Conservation (phyloP, 2,888 invertebrate species). For the Dasypolia templi region DNA sequence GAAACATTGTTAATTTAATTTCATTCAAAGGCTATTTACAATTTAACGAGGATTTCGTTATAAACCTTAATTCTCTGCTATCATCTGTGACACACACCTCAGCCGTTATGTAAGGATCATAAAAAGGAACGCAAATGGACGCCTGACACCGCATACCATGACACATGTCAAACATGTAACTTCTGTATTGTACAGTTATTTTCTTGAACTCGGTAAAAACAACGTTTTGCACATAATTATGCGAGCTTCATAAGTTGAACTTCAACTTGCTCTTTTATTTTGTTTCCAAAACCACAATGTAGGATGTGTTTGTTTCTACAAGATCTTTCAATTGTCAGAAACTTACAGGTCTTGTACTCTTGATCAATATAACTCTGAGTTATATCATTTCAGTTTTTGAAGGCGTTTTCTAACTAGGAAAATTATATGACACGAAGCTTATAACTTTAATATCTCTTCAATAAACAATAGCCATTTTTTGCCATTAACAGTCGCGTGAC, state of each 20-base stretch:
- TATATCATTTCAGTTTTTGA: constrained; percentile 1
- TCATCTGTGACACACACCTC: background rate
- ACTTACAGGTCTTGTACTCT: background rate
- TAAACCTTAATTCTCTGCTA: constrained; percentile 10
- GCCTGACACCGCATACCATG: background rate
- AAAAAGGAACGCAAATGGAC: constrained; percentile 19
- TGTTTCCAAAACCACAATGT: too few species aligned
- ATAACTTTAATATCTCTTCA: constrained; percentile 24
- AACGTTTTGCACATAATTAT: background rate
- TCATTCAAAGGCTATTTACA: constrained; percentile 5
- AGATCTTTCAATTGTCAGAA: background rate
- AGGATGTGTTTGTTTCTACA: background rate
- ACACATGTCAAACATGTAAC: background rate
- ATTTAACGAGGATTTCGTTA: constrained; percentile 17
- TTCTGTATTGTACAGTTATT: constrained; percentile 5
- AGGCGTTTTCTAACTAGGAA: too few species aligned
- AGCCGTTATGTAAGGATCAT: constrained; percentile 14
- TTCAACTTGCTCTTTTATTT: background rate
- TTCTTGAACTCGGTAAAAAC: background rate
- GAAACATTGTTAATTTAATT: background rate
- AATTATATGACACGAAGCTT: constrained; percentile 13
- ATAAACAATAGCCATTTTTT: constrained; percentile 24
- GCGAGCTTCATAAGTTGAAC: too few species aligned
- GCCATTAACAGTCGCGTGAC: constrained; percentile 38
- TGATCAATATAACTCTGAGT: background rate